Evolutionary conservation across 2,113 vertebrate species (phyloP).

Genomic region (Toxotes chatareus): DNA sequence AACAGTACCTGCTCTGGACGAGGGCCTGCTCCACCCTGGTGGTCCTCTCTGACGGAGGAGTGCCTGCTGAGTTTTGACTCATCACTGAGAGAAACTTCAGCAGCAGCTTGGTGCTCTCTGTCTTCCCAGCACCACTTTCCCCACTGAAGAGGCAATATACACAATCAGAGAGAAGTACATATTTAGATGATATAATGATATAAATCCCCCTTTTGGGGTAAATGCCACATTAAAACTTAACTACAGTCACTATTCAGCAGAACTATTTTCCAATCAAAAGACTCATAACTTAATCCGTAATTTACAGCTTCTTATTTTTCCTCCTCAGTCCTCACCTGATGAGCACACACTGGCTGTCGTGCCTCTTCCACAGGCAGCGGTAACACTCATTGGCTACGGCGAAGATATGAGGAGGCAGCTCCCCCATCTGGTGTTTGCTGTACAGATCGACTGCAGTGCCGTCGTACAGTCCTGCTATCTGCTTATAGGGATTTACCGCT

Average conservation of each 20-base stretch:
- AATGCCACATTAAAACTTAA: background rate
- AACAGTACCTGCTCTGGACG: slow-evolving; percentile 91
- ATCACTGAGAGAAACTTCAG: slow-evolving; percentile 93
- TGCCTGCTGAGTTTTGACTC: slow-evolving; percentile 88
- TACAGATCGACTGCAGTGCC: slow-evolving; percentile 86
- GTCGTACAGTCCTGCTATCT: slow-evolving; percentile 88
- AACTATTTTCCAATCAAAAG: background rate
- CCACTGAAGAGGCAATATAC: slow-evolving; percentile 78
- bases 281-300: background rate
- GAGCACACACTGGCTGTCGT: slow-evolving; percentile 95
- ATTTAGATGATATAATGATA: background rate
- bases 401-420: slow-evolving; percentile 94
- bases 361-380: slow-evolving; percentile 94
- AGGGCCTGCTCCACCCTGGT: slow-evolving; percentile 91
- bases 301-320: background rate
- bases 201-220: background rate
- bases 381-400: slow-evolving; percentile 95
- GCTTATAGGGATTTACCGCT: slow-evolving; percentile 93
- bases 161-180: background rate
- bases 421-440: slow-evolving; percentile 91
- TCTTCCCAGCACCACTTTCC: slow-evolving; percentile 95
- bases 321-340: slow-evolving; percentile 85
- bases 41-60: slow-evolving; percentile 84
- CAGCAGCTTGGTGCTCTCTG: slow-evolving; percentile 93
- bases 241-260: background rate